These are phyloP conservation scores for Ctenopoma kingsleyae DNA, from an alignment of 2,797 vertebrate genomes.

Conservation along the genomic window DNA sequence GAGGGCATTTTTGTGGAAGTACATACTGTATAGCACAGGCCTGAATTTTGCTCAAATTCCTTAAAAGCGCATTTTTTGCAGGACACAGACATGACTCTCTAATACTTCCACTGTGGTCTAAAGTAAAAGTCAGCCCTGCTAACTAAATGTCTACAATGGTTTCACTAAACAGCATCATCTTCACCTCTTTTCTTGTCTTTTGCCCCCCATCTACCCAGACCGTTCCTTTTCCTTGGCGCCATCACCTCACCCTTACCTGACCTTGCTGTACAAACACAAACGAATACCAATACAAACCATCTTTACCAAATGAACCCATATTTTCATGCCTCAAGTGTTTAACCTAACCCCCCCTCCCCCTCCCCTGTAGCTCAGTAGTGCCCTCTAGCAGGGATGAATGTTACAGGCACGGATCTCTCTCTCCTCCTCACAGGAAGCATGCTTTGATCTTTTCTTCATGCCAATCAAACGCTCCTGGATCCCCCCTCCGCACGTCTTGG, in stretches of 20 bases:
- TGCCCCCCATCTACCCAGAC: neutral
- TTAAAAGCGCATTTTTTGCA: conserved; percentile 37
- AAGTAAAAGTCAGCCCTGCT: conserved; percentile 55
- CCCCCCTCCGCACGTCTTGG: conserved; percentile 91
- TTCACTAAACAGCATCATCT: conserved; percentile 57
- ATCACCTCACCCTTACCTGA: conserved; percentile 4
- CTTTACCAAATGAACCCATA: conserved; percentile 27
- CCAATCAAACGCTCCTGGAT: conserved; percentile 92
- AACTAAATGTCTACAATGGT: conserved; percentile 65
- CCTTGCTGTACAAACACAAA: conserved; percentile 1
- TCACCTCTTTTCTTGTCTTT: neutral
- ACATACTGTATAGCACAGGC: neutral
- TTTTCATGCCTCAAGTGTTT: neutral
- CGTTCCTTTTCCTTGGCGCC: neutral
- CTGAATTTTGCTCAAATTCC: neutral
- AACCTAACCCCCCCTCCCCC: neutral
- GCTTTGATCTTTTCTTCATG: conserved; percentile 90
- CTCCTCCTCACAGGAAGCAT: conserved; percentile 89
- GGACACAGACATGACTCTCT: conserved; percentile 45
- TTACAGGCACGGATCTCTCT: conserved; percentile 95
- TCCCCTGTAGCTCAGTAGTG: conserved; percentile 38
- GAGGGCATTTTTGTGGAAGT: neutral
- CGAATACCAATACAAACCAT: neutral
- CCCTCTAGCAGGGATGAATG: conserved; percentile 90
- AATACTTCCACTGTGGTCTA: conserved; percentile 48